A percentile compares a stretch with the other conserved stretches of the same genome.
Evolutionary conservation across 2,113 vertebrate species (phyloP).

Genomic region (Sinocyclocheilus maitianheensis): DNA sequence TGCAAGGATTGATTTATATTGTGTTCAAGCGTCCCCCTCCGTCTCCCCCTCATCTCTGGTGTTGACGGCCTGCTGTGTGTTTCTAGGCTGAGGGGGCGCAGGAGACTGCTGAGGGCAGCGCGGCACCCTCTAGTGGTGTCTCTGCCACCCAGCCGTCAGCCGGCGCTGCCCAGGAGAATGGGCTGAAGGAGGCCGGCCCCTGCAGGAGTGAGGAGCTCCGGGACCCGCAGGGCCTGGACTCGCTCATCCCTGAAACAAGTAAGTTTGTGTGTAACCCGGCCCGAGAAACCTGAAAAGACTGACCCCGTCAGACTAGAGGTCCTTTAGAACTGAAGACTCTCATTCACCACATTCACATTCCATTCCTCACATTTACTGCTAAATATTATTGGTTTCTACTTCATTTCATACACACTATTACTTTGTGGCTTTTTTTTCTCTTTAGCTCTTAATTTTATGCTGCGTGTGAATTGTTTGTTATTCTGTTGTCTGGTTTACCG

Average conservation of each 20-base stretch:
- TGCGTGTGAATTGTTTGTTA: not conserved
- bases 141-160: constrained; percentile 65
- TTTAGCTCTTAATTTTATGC: not conserved
- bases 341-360: not conserved
- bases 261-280: constrained; percentile 70
- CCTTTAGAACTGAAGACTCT: not conserved
- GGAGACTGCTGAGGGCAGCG: constrained; percentile 76
- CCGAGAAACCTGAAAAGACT: not conserved
- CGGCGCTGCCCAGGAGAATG: constrained; percentile 78
- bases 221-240: constrained; percentile 86
- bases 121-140: constrained; percentile 72
- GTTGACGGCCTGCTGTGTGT: constrained; percentile 76
- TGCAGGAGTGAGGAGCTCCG: constrained; percentile 77
- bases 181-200: constrained; percentile 76
- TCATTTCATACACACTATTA: not conserved
- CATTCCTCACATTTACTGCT: not conserved
- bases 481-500: not conserved
- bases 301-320: not conserved
- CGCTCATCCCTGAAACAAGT: constrained; percentile 95
- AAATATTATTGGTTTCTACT: not conserved
- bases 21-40: not conserved
- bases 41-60: constrained; percentile 48
- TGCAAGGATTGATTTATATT: not conserved
- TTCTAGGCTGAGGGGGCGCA: constrained; percentile 84
- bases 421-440: not conserved